Evolutionary conservation across 2,888 invertebrate species (phyloP).

Genomic region (Caenorhabditis sinica): DNA sequence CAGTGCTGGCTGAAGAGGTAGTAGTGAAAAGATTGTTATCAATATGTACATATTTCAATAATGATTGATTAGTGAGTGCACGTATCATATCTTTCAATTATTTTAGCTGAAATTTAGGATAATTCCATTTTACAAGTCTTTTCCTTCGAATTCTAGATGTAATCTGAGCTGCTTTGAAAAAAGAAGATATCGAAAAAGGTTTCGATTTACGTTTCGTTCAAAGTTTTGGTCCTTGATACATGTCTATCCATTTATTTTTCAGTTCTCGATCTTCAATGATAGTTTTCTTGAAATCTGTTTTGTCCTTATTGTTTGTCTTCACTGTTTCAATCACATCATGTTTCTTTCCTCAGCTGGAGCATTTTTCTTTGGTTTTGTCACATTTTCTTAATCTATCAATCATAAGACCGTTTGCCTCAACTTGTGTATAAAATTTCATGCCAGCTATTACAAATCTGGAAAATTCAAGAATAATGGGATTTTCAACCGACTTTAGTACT

Average conservation of each 20-base stretch:
- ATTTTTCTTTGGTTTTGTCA: not conserved
- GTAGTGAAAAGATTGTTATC: constrained; percentile 32
- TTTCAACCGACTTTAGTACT: no score
- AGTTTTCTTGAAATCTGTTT: not conserved
- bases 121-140: no score
- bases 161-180: constrained; percentile 39
- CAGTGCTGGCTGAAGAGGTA: not conserved
- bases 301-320: not conserved
- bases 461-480: no score
- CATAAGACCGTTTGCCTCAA: no score
- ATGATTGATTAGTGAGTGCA: constrained; percentile 39
- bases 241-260: no score
- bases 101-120: not conserved
- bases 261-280: no score
- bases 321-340: constrained; percentile 1
- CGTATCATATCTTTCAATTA: constrained; percentile 38
- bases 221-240: constrained; percentile 7
- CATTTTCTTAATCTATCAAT: no score
- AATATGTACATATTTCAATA: constrained; percentile 5
- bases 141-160: constrained; percentile 13
- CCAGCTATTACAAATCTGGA: no score
- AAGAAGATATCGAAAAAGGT: constrained; percentile 40
- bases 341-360: not conserved
- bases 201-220: constrained; percentile 27
- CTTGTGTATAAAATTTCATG: no score